Base-by-base conservation (phyloP, 2,113 vertebrate genomes). In the Sprattus sprattus region DNA sequence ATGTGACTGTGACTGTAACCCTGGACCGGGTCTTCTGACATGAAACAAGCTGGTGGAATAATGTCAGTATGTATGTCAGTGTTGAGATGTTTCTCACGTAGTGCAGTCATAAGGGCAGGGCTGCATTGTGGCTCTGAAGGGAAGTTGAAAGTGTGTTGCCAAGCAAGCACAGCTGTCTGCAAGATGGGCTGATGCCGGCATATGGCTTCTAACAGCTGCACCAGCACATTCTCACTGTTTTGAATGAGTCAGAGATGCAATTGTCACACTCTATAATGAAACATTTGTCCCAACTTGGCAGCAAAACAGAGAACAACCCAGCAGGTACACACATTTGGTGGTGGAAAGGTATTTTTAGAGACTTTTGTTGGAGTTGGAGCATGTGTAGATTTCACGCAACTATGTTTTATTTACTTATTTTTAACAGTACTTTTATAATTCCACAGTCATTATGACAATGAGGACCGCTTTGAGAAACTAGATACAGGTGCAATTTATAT, bases 101-200 rank as follows among this genome's bases (percentile, higher is more conserved):
- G 71, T 67, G 64, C 0, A 15, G 32, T 4, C 28, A 4, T 60
- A 83, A 47, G 57, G 81, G 82, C 50, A 81, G 81, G 13, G 39
- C 49, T 85, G 49, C 15, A 16, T 81, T 83, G 45, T 45, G 64
- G 64, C 46, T 28, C 16, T n/a, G 22, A 57, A 57, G 82, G 85
- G 64, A 54, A 49, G 47, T 78, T 28, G 32, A 45, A 81, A 60
- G 18, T 49, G 32, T 80, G 45, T 45, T 45, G n/a, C 60, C 83
- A 85, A 86, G 60, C 3, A 46, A 81, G 60, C n/a, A 60, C 85
- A 85, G 78, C 83, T 85, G 64, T 85, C 3, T 67, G 81, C 85
- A 83, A 88, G 75, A 86, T 86, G 83, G 32, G 9, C 44, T 82
- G 28, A 2, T 32, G 71, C 13, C 15, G 32, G 28, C 28, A 15